Conservation (phyloP, 2,797 vertebrate genomes). For the Rhinella marina region DNA sequence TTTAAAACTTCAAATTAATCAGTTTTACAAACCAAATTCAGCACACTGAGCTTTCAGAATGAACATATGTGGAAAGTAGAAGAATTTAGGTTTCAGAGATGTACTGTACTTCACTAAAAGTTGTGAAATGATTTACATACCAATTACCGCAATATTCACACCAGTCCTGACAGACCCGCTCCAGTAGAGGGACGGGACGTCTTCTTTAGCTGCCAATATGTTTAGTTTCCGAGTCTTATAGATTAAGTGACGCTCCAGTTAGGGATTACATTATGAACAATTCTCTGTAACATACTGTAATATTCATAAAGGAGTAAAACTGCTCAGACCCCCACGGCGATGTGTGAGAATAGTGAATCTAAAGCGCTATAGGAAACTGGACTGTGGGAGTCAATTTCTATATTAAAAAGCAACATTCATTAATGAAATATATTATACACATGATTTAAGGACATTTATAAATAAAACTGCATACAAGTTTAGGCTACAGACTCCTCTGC, state of each 20-base stretch:
- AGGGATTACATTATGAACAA: background rate
- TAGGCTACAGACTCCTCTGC: no score
- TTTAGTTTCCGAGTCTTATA: background rate
- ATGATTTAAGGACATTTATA: no score
- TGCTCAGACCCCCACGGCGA: no score
- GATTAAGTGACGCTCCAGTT: background rate
- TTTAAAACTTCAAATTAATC: background rate
- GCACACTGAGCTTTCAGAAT: background rate
- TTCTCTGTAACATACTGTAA: background rate
- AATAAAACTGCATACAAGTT: no score
- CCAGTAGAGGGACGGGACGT: background rate
- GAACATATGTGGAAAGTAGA: background rate
- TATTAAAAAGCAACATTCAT: no score
- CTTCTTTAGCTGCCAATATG: background rate
- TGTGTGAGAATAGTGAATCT: no score
- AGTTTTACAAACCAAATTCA: background rate
- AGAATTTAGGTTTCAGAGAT: background rate
- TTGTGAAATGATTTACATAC: conserved; percentile 13
- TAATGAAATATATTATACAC: no score
- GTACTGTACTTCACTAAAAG: background rate
- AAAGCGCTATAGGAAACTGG: no score
- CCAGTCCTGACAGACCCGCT: background rate
- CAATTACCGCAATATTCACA: background rate
- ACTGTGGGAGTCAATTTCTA: no score
- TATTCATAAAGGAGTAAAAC: no score